Conservation (phyloP, 64 coral and sea anemone genomes). For the Dendronephthya gigantea region DNA sequence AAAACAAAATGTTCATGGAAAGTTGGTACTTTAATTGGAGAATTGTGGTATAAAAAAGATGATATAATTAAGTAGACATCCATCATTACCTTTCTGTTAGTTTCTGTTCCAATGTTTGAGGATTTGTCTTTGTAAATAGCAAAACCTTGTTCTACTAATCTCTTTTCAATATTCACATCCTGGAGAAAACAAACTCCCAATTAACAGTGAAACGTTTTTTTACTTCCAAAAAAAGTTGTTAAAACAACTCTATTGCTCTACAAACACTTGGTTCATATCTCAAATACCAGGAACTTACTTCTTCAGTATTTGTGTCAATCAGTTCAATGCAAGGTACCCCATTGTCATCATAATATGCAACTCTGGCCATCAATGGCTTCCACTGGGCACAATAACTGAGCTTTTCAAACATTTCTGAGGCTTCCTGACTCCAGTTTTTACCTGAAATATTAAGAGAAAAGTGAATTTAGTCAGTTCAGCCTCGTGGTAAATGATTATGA, state of each 20-base stretch:
- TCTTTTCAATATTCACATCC: conserved; percentile 16
- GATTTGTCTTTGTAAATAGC: neutral
- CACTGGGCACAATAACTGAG: conserved; percentile 75
- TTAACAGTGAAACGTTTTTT: too few relatives aligned
- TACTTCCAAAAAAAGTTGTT: too few relatives aligned
- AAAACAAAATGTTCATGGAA: too few relatives aligned
- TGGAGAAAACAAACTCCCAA: neutral
- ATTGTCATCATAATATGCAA: conserved; percentile 49
- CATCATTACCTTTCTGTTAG: neutral
- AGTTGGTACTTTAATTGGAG: too few relatives aligned
- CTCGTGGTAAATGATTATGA: neutral
- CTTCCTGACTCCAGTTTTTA: conserved; percentile 53
- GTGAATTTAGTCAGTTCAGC: too few relatives aligned
- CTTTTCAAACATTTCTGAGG: conserved; percentile 54
- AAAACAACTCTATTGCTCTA: too few relatives aligned
- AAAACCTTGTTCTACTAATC: neutral
- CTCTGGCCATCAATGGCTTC: conserved; percentile 57
- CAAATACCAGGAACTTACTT: conserved; percentile 13
- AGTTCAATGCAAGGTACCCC: conserved; percentile 57
- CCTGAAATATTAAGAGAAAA: conserved; percentile 31
- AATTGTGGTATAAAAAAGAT: neutral
- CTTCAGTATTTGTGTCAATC: conserved; percentile 48
- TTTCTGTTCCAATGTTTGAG: neutral
- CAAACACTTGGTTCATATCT: too few relatives aligned
- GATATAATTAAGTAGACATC: neutral